phyloP scores from a whole-genome alignment of 2,113 vertebrate species.

The Ceyx melanurus region DNA sequence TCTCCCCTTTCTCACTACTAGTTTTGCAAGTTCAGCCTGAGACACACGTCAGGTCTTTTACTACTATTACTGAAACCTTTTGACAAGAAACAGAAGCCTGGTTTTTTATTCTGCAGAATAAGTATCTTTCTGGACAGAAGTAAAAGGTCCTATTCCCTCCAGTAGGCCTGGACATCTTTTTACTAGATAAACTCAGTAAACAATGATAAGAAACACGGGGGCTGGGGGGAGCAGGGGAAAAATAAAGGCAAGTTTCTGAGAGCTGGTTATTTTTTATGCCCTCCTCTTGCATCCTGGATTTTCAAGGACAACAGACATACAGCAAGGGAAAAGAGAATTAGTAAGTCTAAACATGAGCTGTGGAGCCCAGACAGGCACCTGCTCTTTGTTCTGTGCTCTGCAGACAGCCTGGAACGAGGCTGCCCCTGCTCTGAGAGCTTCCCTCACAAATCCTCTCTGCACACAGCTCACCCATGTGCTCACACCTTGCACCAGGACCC shows the following conservation, averaged over 20 bases:
- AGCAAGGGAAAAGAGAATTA: neutral
- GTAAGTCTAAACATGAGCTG: neutral
- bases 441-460: neutral
- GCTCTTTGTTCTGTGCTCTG: neutral
- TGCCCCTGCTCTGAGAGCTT: neutral
- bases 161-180: neutral
- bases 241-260: neutral
- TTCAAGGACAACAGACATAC: neutral
- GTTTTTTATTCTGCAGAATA: neutral
- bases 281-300: neutral
- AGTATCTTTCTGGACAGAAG: neutral
- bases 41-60: neutral
- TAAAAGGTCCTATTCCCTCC: neutral
- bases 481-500: neutral
- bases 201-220: neutral
- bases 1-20: neutral
- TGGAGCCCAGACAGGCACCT: neutral
- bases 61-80: neutral
- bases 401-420: neutral
- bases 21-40: neutral
- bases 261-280: neutral
- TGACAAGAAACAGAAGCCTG: neutral
- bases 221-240: neutral
- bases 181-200: neutral
- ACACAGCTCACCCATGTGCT: rapidly evolving